A percentile compares a stretch with the other conserved stretches of the same genome.
phyloP scores from a whole-genome alignment of 37 sponge, comb jelly and placozoan genomes.

The Oopsacas minuta region DNA sequence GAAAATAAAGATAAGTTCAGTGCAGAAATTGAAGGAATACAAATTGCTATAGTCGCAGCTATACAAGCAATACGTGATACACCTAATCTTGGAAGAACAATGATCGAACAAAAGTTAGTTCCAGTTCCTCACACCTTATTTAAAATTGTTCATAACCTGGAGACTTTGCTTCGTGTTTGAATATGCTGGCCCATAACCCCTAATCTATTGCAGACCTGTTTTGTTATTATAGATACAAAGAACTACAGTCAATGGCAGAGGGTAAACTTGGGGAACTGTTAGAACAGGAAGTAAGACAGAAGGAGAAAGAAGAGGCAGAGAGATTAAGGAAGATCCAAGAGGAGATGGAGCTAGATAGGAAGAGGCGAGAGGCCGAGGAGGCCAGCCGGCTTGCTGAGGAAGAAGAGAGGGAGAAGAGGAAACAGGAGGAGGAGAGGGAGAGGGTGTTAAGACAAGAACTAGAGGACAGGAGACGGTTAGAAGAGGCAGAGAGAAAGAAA shows the following conservation, averaged over 20 bases:
- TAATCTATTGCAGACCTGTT: not conserved
- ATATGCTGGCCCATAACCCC: not conserved
- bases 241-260: not conserved
- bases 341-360: constrained; percentile 69
- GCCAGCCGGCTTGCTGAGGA: constrained; percentile 52
- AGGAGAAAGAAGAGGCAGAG: constrained; percentile 57
- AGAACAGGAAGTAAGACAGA: constrained; percentile 31
- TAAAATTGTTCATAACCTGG: too few relatives aligned
- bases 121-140: too few relatives aligned
- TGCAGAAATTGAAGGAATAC: constrained; percentile 20
- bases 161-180: too few relatives aligned
- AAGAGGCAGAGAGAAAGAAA: constrained; percentile 50
- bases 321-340: constrained; percentile 62
- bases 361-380: constrained; percentile 61
- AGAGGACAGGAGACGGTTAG: constrained; percentile 41
- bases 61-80: constrained; percentile 35
- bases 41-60: constrained; percentile 25
- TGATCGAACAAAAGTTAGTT: not conserved
- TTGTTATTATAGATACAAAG: not conserved
- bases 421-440: constrained; percentile 51
- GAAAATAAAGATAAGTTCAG: constrained; percentile 31
- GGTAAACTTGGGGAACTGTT: not conserved
- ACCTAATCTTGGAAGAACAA: not conserved
- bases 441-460: constrained; percentile 32
- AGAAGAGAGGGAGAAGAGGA: constrained; percentile 26